These are phyloP conservation scores for Tinea semifulvella DNA, from an alignment of 2,888 invertebrate species.

Conservation along the genomic window DNA sequence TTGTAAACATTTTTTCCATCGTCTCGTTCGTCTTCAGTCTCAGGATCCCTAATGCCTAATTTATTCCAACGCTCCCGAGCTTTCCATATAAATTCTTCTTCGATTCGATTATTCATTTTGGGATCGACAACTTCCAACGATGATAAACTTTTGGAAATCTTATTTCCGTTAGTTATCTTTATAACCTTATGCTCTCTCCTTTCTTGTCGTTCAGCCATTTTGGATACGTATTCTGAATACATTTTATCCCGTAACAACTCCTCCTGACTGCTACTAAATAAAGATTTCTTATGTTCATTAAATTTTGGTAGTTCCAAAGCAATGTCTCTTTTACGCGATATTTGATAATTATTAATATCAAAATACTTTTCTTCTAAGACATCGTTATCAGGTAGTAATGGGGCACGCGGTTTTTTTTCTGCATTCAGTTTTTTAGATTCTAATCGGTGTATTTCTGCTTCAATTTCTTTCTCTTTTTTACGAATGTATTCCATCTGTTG, in stretches of 20 bases:
- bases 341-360: conserved; percentile 40
- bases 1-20: conserved; percentile 36
- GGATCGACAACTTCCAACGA: conserved; percentile 39
- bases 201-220: conserved; percentile 81
- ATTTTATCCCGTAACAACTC: conserved; percentile 81
- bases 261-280: conserved; percentile 71
- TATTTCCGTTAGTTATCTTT: conserved; percentile 71
- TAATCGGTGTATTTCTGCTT: conserved; percentile 70
- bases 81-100: conserved; percentile 80
- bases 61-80: conserved; percentile 78
- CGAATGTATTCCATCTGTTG: conserved; percentile 72
- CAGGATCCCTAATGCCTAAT: conserved; percentile 73
- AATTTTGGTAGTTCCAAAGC: conserved; percentile 25
- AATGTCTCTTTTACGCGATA: conserved; percentile 55
- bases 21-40: conserved; percentile 67
- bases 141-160: conserved; percentile 46
- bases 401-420: conserved; percentile 42
- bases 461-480: conserved; percentile 73
- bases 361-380: conserved; percentile 26
- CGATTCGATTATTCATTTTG: conserved; percentile 65
- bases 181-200: conserved; percentile 82
- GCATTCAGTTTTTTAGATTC: conserved; percentile 59
- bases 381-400: conserved; percentile 47
- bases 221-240: conserved; percentile 84
- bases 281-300: conserved; percentile 23